Conservation (phyloP, 2,888 invertebrate species). For the Protula sp. region DNA sequence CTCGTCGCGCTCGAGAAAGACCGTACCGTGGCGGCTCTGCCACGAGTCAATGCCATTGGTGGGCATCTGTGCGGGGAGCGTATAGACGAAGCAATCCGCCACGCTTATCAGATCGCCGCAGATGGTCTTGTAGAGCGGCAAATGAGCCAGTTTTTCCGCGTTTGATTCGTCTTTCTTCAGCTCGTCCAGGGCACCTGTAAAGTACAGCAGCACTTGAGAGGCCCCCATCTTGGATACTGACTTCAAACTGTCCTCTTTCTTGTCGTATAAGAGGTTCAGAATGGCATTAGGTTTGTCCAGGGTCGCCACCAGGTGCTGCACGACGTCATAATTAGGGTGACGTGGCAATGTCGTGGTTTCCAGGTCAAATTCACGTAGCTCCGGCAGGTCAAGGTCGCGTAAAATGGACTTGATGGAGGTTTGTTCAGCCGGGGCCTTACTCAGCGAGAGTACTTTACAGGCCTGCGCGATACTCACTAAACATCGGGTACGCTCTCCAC, state of each 20-base stretch:
- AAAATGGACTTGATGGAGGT: constrained; percentile 5
- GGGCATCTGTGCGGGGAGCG: constrained; percentile 20
- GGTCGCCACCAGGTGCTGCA: constrained; percentile 17
- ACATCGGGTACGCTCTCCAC: too few relatives aligned
- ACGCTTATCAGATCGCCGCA: constrained; percentile 18
- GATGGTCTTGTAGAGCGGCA: constrained; percentile 21
- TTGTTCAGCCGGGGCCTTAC: background rate
- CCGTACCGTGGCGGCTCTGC: constrained; percentile 22
- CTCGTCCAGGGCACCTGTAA: constrained; percentile 10
- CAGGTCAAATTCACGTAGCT: constrained; percentile 16
- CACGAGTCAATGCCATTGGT: constrained; percentile 23
- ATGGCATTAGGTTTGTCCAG: constrained; percentile 16
- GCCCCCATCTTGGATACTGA: too few relatives aligned
- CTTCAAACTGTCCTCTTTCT: too few relatives aligned
- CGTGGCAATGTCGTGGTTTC: too few relatives aligned
- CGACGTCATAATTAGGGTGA: too few relatives aligned
- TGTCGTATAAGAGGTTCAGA: constrained; percentile 14
- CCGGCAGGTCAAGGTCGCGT: constrained; percentile 13
- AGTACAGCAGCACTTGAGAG: constrained; percentile 21
- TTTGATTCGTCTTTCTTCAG: constrained; percentile 5
- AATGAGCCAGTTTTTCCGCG: constrained; percentile 9
- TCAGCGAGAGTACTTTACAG: too few relatives aligned
- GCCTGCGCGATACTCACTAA: too few relatives aligned
- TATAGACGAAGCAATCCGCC: constrained; percentile 20
- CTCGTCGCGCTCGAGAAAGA: constrained; percentile 20